Base-by-base conservation (phyloP, 2,113 vertebrate genomes). In the Calonectris borealis region DNA sequence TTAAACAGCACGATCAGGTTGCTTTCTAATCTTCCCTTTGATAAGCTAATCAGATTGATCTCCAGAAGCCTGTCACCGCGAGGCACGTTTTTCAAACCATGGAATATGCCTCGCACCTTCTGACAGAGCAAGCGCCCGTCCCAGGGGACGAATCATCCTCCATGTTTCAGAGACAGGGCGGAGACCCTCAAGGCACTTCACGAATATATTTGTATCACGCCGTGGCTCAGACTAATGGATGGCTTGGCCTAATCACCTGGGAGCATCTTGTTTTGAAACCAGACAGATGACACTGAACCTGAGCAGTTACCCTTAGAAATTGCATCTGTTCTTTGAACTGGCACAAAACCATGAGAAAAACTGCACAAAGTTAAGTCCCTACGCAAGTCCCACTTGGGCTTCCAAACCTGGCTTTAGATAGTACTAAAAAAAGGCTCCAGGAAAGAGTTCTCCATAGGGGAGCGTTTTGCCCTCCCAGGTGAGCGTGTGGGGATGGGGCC, bases 21-120 rank as follows among this genome's bases (percentile, higher is more conserved):
- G 86, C 94, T 87, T 70, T 93, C 86, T 94, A 81, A 94, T 92
- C 91, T 95, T 77, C 72, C 86, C 94, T 95, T 95, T 90, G 91
- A 93, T 94, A 83, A 95, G 64, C 69, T 80, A 81, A 92, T 93
- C 91, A 94, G 91, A 93, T 93, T 93, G 95, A 95, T 91, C 88
- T 93, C 81, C 88, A 38, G 72, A 25, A 89, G 85, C 86, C 93
- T 93, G 83, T 93, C 95, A 88, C 87, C 21, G 25, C 52, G 0
- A 86, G 95, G 95, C 91, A 83, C 11, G 9, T 29, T 80, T n/a
- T 49, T 44, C 81, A 79, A 75, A 20, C 70, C 64, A 3, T 0
- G 13, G 70, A 88, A 51, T 21, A 44, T 0, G n/a, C 36, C 62
- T 84, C 38, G 2, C 69, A 49, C 65, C 82, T 86, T 20, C 81